Base-by-base conservation (phyloP, 2,797 vertebrate genomes). In the Potorous gilbertii region DNA sequence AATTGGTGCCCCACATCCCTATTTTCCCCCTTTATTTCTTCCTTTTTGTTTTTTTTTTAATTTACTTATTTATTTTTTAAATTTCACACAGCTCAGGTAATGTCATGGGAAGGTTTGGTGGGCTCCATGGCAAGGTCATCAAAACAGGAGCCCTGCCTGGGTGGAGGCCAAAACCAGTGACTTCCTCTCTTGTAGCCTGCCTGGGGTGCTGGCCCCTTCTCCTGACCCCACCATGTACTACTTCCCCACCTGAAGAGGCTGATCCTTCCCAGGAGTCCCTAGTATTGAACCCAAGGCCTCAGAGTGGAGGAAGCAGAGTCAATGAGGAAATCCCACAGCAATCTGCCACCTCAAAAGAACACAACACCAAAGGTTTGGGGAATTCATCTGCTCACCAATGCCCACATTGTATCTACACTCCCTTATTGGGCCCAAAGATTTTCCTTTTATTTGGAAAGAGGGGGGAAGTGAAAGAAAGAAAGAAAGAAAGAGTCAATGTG, bases 1-100 rank as follows among this genome's bases (percentile, higher is more conserved):
- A 55, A 98, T 98, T 56, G 97, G 98, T 98, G 98, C 98, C 98
- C 98, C 97, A 90, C 81, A 14, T 94, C 91, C 59, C 93, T 18
- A 0, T 94, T 91, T 95, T 54, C 96, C 96, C 91, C 96, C 93
- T 91, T 96, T 92, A 92, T 96, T 96, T 91, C 93, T 96, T 95
- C 93, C 18, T 18, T 81, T 90, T 28, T 27, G n/a, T 92, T 13
- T 94, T 91, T 56, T 74, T 66, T 62, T 3, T 24, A 74, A 40
- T 93, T 81, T 90, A 52, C 56, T n/a, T 66, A n/a, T n/a, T 66
- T 66, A 2, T 46, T 81, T 21, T 87, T 52, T n/a, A 28, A 55
- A n/a, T 96, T 57, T 81, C 1, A 14, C 92, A 93, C 0, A 91
- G 95, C 55, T 59, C 50, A 66, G 46, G 34, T 90, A 91, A 95